Evolutionary conservation across 2,888 invertebrate species (phyloP).

Genomic region (Melipona beecheii): DNA sequence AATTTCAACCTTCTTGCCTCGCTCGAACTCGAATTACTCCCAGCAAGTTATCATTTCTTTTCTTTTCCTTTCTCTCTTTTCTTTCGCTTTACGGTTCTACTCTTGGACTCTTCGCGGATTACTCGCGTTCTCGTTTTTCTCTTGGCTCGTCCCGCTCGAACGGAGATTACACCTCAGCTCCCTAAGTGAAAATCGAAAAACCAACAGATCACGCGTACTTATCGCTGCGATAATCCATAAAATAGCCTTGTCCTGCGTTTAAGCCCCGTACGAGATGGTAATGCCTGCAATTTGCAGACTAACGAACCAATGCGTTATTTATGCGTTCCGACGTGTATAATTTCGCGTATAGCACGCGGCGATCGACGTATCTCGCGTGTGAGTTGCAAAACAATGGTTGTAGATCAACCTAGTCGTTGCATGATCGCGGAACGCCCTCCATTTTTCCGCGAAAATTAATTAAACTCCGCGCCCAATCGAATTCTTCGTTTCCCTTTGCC

Average conservation of each 20-base stretch:
- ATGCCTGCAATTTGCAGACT: not conserved
- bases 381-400: not conserved
- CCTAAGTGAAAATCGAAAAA: not conserved
- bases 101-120: not conserved
- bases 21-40: not conserved
- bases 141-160: not conserved
- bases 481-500: not conserved
- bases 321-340: constrained; percentile 1
- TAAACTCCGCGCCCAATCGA: not conserved
- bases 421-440: not conserved
- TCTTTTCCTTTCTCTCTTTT: not conserved
- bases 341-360: not conserved
- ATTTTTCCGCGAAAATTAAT: constrained; percentile 1
- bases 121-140: too few species aligned
- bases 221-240: not conserved
- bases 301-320: not conserved
- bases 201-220: not conserved
- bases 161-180: too few species aligned
- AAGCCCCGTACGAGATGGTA: not conserved
- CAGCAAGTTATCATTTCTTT: too few species aligned
- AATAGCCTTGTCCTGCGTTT: not conserved
- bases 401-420: not conserved
- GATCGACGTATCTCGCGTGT: not conserved
- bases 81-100: not conserved
- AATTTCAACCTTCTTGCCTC: not conserved